Evolutionary conservation across 2,888 invertebrate species (phyloP).

Genomic region (Biston betularia): DNA sequence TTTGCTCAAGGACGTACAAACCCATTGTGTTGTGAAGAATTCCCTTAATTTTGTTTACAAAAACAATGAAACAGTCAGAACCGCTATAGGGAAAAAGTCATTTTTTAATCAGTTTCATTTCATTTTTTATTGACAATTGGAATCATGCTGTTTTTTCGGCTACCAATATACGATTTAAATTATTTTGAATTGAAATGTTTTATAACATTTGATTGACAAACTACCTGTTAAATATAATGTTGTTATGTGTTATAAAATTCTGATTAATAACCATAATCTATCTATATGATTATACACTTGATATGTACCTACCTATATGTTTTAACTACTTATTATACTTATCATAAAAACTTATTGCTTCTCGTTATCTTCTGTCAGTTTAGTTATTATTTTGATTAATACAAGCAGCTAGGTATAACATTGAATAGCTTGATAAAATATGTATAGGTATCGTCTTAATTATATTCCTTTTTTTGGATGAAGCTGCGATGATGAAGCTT

Average conservation of each 20-base stretch:
- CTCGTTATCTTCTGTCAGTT: slow-evolving; percentile 25
- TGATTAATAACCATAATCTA: slow-evolving; percentile 12
- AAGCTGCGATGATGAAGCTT: too few species aligned
- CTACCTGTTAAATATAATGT: slow-evolving; percentile 1
- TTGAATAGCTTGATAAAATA: slow-evolving; percentile 5
- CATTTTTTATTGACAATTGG: slow-evolving; percentile 7
- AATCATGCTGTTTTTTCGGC: not conserved
- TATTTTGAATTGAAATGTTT: not conserved
- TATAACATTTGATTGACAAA: slow-evolving; percentile 8
- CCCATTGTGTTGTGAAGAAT: slow-evolving; percentile 56
- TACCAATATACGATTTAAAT: not conserved
- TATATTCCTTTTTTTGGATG: too few species aligned
- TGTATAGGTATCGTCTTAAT: slow-evolving; percentile 14
- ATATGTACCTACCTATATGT: not conserved
- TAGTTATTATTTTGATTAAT: slow-evolving; percentile 24
- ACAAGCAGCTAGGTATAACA: slow-evolving; percentile 7
- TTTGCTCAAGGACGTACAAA: slow-evolving; percentile 67
- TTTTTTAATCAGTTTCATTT: slow-evolving; percentile 3
- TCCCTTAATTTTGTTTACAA: slow-evolving; percentile 45
- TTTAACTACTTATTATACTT: slow-evolving; percentile 3
- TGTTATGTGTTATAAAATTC: not conserved
- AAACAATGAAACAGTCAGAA: slow-evolving; percentile 22
- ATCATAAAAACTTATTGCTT: slow-evolving; percentile 13
- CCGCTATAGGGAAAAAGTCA: slow-evolving; percentile 7
- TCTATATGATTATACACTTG: slow-evolving; percentile 5